Percentiles rank a stretch among this genome's conserved stretches.
These are phyloP conservation scores for Danio tinwini DNA, from an alignment of 2,797 vertebrate species.

Conservation along the genomic window DNA sequence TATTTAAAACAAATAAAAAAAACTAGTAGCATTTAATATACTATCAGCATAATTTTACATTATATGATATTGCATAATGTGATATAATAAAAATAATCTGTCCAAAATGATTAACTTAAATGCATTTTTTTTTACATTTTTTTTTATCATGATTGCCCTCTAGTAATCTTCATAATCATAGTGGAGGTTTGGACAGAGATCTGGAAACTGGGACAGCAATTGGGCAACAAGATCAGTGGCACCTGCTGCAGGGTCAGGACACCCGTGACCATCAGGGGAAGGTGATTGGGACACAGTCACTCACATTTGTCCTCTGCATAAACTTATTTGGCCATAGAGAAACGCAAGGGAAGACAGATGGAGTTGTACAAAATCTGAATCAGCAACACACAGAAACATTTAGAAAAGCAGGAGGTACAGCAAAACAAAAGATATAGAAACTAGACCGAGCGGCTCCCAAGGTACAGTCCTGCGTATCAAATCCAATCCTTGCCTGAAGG, in stretches of 20 bases:
- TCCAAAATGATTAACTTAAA: not conserved
- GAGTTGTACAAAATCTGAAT: constrained; percentile 35
- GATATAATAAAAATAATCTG: not conserved
- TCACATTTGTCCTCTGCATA: constrained; percentile 47
- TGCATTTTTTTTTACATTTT: not conserved
- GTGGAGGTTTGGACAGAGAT: constrained; percentile 13
- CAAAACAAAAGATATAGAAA: constrained; percentile 54
- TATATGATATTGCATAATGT: not conserved
- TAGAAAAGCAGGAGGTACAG: constrained; percentile 60
- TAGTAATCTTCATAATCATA: not conserved
- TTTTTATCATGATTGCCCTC: not conserved
- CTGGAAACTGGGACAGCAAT: constrained; percentile 43
- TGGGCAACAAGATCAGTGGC: constrained; percentile 26
- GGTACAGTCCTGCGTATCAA: constrained; percentile 65
- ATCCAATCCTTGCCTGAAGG: constrained; percentile 72
- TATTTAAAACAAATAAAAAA: too few relatives aligned
- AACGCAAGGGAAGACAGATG: constrained; percentile 23
- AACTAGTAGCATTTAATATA: too few relatives aligned
- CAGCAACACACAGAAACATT: constrained; percentile 39
- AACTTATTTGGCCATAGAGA: constrained; percentile 9
- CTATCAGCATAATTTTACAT: too few relatives aligned
- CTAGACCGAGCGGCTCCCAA: constrained; percentile 52
- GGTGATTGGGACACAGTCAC: constrained; percentile 43
- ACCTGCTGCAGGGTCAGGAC: constrained; percentile 46
- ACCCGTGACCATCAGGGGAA: constrained; percentile 47